Base-by-base conservation (phyloP, 2,888 invertebrate species). In the Malthinus flaveolus region DNA sequence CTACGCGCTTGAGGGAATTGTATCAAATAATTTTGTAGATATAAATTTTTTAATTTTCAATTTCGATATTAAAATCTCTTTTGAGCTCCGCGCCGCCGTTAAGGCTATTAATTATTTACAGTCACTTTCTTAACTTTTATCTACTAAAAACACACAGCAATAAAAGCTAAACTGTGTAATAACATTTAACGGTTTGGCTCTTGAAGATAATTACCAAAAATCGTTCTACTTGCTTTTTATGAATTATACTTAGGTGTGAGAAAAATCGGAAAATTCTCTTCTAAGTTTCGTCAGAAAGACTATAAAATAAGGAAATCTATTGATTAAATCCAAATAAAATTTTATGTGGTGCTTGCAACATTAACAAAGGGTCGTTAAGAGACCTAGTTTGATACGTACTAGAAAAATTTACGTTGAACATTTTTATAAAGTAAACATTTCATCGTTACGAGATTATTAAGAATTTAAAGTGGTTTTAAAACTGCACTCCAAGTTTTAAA, bases 141-240 rank as follows among this genome's bases (percentile, higher is more conserved):
- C 39, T 42, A 42, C 39, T 42, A 15, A 9, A 13, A 42, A 42
- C 39, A 42, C 39, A 42, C 13, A 42, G 39, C 39, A 42, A 23
- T 42, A 15, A 42, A 42, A 42, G 23, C 39, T 42, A 42, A 42
- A 23, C 39, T 15, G 15, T 42, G 39, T 42, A 42, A 42, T 42
- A 42, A 42, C 15, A 13, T 42, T 42, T 42, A 42, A 42, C 23
- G 39, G 39, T 42, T 13, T 42, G 7, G 39, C 39, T 42, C 39
- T 42, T 42, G 23, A 42, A 42, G 12, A 42, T 42, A 42, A 42
- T 42, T 42, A 42, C 39, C 13, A 42, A 23, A 42, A 42, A 42
- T 42, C 39, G 39, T 13, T 42, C 23, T 13, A 42, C 39, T 42
- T n/a, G 15, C 39, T 42, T 42, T 42, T 42, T 42, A 42, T 42